Evolutionary conservation across 2,888 invertebrate species (phyloP).

Genomic region (Synergus gifuensis): DNA sequence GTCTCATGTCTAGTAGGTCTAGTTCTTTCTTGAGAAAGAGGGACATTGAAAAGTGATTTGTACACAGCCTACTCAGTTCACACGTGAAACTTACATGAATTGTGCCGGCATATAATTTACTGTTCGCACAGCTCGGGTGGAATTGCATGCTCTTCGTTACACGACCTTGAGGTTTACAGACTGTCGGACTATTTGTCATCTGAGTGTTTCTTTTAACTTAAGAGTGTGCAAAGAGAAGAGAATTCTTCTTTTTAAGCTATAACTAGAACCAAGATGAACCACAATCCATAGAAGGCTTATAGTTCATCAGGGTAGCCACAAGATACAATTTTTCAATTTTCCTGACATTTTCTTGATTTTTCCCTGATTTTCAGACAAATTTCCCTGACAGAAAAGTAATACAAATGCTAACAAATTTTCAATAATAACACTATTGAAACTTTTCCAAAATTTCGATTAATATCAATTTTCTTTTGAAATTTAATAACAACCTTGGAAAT

Average conservation of each 20-base stretch:
- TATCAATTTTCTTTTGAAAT: too few species aligned
- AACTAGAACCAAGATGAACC: too few species aligned
- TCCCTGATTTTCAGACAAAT: too few species aligned
- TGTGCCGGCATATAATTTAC: constrained; percentile 37
- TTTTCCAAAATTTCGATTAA: too few species aligned
- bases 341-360: too few species aligned
- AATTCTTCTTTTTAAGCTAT: constrained; percentile 5
- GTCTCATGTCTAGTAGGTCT: constrained; percentile 3
- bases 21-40: constrained; percentile 30
- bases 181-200: constrained; percentile 40
- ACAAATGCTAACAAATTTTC: too few species aligned
- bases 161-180: constrained; percentile 23
- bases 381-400: too few species aligned
- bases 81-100: constrained; percentile 28
- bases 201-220: constrained; percentile 22
- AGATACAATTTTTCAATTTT: too few species aligned
- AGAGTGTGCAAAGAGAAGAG: constrained; percentile 35
- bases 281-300: neutral
- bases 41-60: constrained; percentile 39
- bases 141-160: constrained; percentile 46
- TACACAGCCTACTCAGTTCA: constrained; percentile 13
- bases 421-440: too few species aligned
- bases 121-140: constrained; percentile 43
- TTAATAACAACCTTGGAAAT: too few species aligned
- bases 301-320: neutral